A percentile compares a stretch with the other conserved stretches of the same genome.
Evolutionary conservation across 1,140 invertebrate species (phyloP).

Genomic region (Drosophila tsacasi): DNA sequence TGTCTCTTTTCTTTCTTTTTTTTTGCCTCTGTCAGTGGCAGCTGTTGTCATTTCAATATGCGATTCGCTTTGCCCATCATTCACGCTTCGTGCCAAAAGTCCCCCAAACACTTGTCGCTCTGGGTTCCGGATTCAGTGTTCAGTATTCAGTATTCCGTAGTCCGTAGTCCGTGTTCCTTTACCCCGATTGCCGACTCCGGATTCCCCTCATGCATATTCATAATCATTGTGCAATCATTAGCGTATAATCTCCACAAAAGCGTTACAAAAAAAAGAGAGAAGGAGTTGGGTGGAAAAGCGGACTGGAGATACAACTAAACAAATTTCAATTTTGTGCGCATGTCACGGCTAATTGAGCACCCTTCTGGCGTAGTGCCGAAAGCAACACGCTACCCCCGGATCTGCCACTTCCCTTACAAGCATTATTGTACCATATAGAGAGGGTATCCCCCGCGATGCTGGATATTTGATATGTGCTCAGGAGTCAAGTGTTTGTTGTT

Average conservation of each 20-base stretch:
- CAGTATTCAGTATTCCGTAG: background rate
- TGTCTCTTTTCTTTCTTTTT: constrained; percentile 17
- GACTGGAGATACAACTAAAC: constrained; percentile 56
- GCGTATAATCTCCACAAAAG: constrained; percentile 78
- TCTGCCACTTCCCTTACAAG: constrained; percentile 18
- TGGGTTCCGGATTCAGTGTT: constrained; percentile 5
- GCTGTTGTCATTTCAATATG: constrained; percentile 79
- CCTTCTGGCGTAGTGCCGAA: constrained; percentile 82
- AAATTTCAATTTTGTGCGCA: constrained; percentile 82
- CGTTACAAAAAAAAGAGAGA: constrained; percentile 61
- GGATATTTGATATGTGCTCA: constrained; percentile 74
- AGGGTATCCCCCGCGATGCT: constrained; percentile 13
- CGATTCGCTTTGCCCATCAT: constrained; percentile 76
- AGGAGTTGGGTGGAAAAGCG: constrained; percentile 27
- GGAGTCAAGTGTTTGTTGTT: constrained; percentile 84
- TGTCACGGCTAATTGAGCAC: constrained; percentile 85
- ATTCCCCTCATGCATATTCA: constrained; percentile 76
- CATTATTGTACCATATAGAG: background rate
- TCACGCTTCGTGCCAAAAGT: constrained; percentile 77
- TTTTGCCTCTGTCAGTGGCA: constrained; percentile 67
- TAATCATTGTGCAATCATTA: constrained; percentile 85
- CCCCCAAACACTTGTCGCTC: constrained; percentile 64
- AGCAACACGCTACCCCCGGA: constrained; percentile 48
- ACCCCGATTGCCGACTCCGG: background rate
- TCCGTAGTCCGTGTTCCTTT: background rate